phyloP scores from a whole-genome alignment of 2,113 vertebrate species.

The Colinus virginianus region DNA sequence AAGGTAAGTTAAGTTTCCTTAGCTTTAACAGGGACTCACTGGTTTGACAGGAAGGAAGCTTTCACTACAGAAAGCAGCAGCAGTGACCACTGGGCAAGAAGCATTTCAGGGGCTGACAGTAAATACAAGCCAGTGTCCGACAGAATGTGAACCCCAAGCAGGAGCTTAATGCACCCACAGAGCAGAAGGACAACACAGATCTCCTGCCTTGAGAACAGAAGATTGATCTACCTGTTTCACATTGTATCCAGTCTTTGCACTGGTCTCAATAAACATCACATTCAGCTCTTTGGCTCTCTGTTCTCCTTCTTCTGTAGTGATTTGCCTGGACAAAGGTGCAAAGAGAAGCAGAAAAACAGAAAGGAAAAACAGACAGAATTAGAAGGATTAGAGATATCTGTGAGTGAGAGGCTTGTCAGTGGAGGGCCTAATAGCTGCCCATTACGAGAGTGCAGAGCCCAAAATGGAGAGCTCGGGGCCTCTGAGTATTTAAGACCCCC shows the following conservation, averaged over 20 bases:
- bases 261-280: conserved; percentile 98
- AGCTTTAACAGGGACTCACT: neutral
- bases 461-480: neutral
- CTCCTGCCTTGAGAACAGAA: neutral
- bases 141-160: neutral
- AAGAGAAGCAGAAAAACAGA: conserved; percentile 46
- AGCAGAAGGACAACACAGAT: neutral
- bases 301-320: conserved; percentile 94
- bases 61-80: neutral
- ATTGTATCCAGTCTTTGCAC: conserved; percentile 96
- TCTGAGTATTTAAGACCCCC: neutral
- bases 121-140: neutral
- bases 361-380: neutral
- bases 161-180: neutral
- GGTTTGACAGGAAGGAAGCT: neutral
- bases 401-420: neutral
- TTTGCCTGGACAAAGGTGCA: conserved; percentile 86
- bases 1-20: neutral
- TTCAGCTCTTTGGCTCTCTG: conserved; percentile 96
- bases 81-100: neutral
- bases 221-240: conserved; percentile 89
- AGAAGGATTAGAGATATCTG: neutral
- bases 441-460: neutral
- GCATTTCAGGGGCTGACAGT: neutral
- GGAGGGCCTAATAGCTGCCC: neutral